A percentile compares a stretch with the other conserved stretches of the same genome.
phyloP scores from a whole-genome alignment of 2,888 invertebrate genomes.

The Anagyrus pseudococci region DNA sequence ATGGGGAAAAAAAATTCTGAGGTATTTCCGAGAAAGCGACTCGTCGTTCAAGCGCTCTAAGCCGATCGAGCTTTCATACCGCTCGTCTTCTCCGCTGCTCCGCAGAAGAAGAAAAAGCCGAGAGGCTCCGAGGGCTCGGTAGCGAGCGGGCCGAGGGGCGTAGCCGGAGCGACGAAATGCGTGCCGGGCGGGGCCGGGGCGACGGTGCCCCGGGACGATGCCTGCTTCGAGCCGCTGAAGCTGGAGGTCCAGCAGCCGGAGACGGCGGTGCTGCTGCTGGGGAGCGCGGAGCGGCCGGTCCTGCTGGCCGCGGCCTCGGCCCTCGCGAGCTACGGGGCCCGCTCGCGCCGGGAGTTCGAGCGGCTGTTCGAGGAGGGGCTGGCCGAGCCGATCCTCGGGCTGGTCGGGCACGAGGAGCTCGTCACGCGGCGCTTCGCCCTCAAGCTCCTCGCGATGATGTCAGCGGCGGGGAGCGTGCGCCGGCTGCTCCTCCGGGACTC shows the following conservation, averaged over 20 bases:
- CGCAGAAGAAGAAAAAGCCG: not conserved
- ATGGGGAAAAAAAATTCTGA: no score
- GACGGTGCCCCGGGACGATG: slow-evolving; percentile 9
- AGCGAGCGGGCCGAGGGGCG: no score
- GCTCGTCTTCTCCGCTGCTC: no score
- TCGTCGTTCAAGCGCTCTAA: no score
- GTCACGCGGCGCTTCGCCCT: slow-evolving; percentile 61
- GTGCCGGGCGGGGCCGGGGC: not conserved
- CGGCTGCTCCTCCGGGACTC: slow-evolving; percentile 61
- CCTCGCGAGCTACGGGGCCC: slow-evolving; percentile 64
- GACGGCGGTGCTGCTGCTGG: slow-evolving; percentile 50
- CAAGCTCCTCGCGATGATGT: slow-evolving; percentile 65
- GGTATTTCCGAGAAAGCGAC: no score
- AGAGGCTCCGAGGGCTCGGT: not conserved
- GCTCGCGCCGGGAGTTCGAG: slow-evolving; percentile 49
- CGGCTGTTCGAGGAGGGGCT: slow-evolving; percentile 50
- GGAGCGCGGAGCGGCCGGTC: slow-evolving; percentile 55
- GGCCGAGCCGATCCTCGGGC: slow-evolving; percentile 45
- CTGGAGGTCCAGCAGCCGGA: slow-evolving; percentile 49
- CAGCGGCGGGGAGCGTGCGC: slow-evolving; percentile 63
- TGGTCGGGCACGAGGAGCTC: slow-evolving; percentile 51
- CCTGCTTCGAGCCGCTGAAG: slow-evolving; percentile 45
- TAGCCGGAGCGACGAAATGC: slow-evolving; percentile 23
- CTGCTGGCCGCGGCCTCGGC: slow-evolving; percentile 61
- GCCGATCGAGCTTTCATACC: no score